Percentiles rank a stretch among this genome's conserved stretches.
These are phyloP conservation scores for Bugula neritina DNA, from an alignment of 2,888 invertebrate species.

Conservation along the genomic window DNA sequence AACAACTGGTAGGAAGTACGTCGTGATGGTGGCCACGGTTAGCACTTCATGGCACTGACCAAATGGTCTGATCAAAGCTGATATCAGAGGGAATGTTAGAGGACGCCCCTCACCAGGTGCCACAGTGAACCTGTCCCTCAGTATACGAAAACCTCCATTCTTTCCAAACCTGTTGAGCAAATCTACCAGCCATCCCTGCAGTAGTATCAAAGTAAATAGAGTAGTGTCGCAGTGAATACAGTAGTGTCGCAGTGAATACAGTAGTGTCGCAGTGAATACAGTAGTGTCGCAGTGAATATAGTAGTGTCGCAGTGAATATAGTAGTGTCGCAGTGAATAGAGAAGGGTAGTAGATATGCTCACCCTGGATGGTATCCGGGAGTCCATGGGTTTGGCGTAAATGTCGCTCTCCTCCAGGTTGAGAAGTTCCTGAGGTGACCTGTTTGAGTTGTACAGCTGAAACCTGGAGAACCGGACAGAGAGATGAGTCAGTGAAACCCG, in stretches of 20 bases:
- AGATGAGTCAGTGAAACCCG: too few species aligned
- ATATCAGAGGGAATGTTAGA: constrained; percentile 70
- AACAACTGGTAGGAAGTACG: constrained; percentile 84
- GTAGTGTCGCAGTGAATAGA: too few species aligned
- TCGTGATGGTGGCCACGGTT: constrained; percentile 80
- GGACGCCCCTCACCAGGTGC: constrained; percentile 55
- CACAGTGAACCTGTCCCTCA: constrained; percentile 46
- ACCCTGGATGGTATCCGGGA: constrained; percentile 16
- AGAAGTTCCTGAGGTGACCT: constrained; percentile 64
- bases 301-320: too few species aligned
- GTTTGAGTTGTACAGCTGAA: constrained; percentile 77
- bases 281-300: too few species aligned
- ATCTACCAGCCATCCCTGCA: constrained; percentile 85
- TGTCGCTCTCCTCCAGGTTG: background rate
- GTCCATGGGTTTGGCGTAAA: constrained; percentile 1
- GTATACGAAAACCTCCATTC: constrained; percentile 77
- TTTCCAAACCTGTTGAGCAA: constrained; percentile 88
- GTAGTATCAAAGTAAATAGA: constrained; percentile 26
- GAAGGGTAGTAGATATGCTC: too few species aligned
- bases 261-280: too few species aligned
- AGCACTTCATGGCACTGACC: constrained; percentile 85
- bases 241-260: too few species aligned
- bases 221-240: too few species aligned
- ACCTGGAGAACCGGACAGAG: constrained; percentile 62
- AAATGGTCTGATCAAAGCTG: constrained; percentile 78